Base-by-base conservation (phyloP, 37 sponge, comb jelly and placozoan genomes). In the Hormiphora californensis region DNA sequence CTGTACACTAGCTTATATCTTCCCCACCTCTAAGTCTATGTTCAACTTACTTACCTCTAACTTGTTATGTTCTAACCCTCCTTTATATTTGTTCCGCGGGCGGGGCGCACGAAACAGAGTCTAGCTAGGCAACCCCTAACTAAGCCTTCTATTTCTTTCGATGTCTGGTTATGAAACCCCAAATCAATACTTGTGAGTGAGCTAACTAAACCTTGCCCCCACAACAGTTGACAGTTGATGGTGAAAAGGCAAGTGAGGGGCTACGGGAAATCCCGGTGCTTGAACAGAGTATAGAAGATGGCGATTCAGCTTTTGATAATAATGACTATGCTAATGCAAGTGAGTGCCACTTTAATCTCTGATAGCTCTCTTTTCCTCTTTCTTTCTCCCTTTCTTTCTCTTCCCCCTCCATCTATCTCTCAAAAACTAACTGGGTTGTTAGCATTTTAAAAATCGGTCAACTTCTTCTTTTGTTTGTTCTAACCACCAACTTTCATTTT, bases 271-370 rank as follows among this genome's bases (percentile, higher is more conserved):
- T 73, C 44, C 81, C 81, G 23, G 35, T 73, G 27, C 25, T 73
- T 4, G 81, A 17, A 19, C 81, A 73, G 28, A 46, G 46, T 3
- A 40, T 73, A 9, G 81, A 73, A 33, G 81, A 73, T 1, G 81
- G 44, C 19, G 81, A 73, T 3, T 43, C 41, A 41, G 35, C 41
- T 11, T 32, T 73, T 27, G 81, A 73, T 4, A 73, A 73, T 28
- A 40, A 17, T 41, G 81, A 73, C 27, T 73, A 43, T 73, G 81
- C 81, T 11, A 73, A n/a, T 2, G 81, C 81, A 5, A 28, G 81
- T 73, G 25, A 73, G 15, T 49, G 12, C 53, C 9, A 15, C 53
- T 49, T 49, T 17, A 49, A 17, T 15, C 15, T 49, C 12, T 49
- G 53, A 49, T 49, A 15, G 15, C 15, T 17, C 15, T 49, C 12